Evolutionary conservation across 2,113 vertebrate species (phyloP).

Genomic region (Colius striatus): DNA sequence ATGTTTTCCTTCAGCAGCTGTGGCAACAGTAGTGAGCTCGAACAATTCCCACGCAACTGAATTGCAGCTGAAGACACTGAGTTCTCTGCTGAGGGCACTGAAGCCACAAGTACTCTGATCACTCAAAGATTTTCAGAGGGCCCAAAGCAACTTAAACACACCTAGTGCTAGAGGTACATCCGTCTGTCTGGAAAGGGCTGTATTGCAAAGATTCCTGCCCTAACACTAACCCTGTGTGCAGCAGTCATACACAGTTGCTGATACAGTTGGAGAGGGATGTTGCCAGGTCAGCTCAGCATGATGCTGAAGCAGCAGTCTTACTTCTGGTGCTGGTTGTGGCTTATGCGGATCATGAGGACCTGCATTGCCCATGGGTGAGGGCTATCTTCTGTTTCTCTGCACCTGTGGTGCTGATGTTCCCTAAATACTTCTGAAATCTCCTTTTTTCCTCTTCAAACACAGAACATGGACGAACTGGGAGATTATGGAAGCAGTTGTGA

Average conservation of each 20-base stretch:
- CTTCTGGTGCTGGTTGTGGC: not conserved
- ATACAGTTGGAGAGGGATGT: not conserved
- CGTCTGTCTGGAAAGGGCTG: not conserved
- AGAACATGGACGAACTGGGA: not conserved
- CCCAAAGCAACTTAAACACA: not conserved
- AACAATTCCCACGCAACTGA: not conserved
- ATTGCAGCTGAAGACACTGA: not conserved
- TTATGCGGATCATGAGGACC: accelerated
- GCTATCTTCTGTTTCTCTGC: not conserved
- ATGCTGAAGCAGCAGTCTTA: not conserved
- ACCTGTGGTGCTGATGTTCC: not conserved
- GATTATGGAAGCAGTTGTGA: not conserved
- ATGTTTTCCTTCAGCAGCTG: slow-evolving; percentile 33
- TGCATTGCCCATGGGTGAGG: not conserved
- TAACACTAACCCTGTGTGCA: not conserved
- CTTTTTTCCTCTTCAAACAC: not conserved
- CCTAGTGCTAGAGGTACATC: not conserved
- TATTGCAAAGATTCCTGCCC: not conserved
- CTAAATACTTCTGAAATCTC: not conserved
- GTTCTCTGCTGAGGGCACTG: not conserved
- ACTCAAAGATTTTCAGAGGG: not conserved
- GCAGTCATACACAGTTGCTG: not conserved
- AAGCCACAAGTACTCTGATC: not conserved
- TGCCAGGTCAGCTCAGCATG: not conserved
- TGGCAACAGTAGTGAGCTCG: not conserved